Conservation (phyloP, 1,140 invertebrate genomes). For the Magallana angulata region DNA sequence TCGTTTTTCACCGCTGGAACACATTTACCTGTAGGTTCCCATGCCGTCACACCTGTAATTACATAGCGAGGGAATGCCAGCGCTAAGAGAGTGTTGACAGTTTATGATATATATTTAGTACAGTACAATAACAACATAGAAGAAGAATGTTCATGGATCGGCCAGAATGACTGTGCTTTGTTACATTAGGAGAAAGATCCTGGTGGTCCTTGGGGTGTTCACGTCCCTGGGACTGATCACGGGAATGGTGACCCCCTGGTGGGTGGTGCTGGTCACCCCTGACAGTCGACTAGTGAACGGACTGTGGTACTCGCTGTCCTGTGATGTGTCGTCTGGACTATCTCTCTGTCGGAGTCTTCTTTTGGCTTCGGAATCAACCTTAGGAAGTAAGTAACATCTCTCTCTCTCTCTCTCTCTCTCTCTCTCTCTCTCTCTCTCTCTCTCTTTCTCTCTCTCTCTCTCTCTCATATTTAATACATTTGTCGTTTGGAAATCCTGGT, state of each 20-base stretch:
- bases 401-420: background rate
- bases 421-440: constrained; percentile 29
- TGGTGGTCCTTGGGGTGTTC: constrained; percentile 44
- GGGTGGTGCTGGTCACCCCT: constrained; percentile 16
- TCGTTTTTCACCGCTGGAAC: background rate
- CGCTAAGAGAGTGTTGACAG: constrained; percentile 4
- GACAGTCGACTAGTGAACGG: constrained; percentile 37
- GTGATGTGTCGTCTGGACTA: constrained; percentile 43
- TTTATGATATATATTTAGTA: constrained; percentile 37
- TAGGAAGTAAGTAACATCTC: constrained; percentile 21
- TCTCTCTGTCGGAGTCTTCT: constrained; percentile 41
- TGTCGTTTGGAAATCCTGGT: background rate
- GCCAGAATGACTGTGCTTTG: background rate
- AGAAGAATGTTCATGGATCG: background rate
- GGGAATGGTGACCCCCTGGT: constrained; percentile 38
- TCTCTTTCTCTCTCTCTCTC: background rate
- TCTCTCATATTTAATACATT: background rate
- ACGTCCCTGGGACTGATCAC: constrained; percentile 44
- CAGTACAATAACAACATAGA: background rate
- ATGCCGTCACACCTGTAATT: background rate
- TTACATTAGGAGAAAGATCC: constrained; percentile 39
- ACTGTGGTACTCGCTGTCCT: constrained; percentile 47
- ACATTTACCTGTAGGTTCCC: background rate
- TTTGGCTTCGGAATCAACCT: background rate
- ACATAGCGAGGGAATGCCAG: background rate